phyloP scores from a whole-genome alignment of 2,888 invertebrate species.

The Drosophila trichaetosa region DNA sequence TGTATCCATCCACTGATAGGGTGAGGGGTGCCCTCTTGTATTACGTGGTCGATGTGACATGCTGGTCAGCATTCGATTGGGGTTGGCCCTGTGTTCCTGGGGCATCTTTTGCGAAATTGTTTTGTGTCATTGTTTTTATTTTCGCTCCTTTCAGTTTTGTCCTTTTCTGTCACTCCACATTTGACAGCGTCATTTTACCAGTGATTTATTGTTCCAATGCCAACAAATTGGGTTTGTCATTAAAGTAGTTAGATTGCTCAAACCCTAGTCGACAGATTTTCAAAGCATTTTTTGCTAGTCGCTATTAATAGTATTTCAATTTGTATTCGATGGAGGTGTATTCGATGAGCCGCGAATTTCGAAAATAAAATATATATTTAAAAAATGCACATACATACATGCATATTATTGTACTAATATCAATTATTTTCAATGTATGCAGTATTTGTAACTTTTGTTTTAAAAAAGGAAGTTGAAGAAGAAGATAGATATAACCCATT shows the following conservation, averaged over 20 bases:
- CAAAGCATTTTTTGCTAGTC: conserved; percentile 13
- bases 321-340: not conserved
- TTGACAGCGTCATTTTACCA: conserved; percentile 73
- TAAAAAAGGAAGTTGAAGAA: not conserved
- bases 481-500: not conserved
- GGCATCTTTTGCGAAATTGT: conserved; percentile 68
- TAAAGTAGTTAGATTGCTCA: conserved; percentile 60
- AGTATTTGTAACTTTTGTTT: not conserved
- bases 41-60: conserved; percentile 53
- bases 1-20: conserved; percentile 8
- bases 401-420: not conserved
- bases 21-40: conserved; percentile 31
- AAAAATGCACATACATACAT: not conserved
- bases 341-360: not conserved
- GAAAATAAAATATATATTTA: not conserved
- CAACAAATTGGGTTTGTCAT: conserved; percentile 73
- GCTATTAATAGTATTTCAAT: conserved; percentile 14
- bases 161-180: conserved; percentile 54
- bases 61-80: conserved; percentile 59
- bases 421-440: not conserved
- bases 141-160: conserved; percentile 19
- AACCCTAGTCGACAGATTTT: conserved; percentile 53
- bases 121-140: conserved; percentile 71
- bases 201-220: conserved; percentile 72
- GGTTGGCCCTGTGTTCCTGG: conserved; percentile 24